Base-by-base conservation (phyloP, 2,797 vertebrate species). In the Cottoperca gobio region DNA sequence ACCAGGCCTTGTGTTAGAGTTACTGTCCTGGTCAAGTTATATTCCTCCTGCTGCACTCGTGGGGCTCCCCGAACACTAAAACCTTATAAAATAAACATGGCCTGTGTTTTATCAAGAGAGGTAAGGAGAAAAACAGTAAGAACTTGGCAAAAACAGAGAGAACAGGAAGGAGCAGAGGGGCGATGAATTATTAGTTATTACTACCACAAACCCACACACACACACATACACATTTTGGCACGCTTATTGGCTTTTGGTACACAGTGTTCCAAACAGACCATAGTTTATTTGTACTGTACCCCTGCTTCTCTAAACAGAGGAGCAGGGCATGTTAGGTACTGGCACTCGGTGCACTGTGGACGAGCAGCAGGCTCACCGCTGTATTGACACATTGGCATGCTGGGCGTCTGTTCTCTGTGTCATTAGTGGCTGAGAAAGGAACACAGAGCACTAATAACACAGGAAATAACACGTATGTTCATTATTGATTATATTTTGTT, bases 261-360 rank as follows among this genome's bases (percentile, higher is more conserved):
- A 85, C 9, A 6, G 50, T 88, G 90, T 91, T 91, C 89, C 76
- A 59, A 66, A 50, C 26, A 57, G 76, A 33, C 53, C 53, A 61
- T 62, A 8, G 67, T 84, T 81, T 76, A 72, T 58, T 75, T 82
- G 53, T 37, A 52, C 52, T 17, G 49, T 40, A 40, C 45, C 68
- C 42, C 26, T 6, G 57, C 46, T 58, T 68, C 45, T 78, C 31
- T 81, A 78, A 87, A 87, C 78, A 84, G 46, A 69, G 54, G 62
- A 79, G 48, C 69, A 58, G 70, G 53, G 49, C 74, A 86, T 77
- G 73, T 14, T 73, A 67, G 72, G 57, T 40, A 39, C 54, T 63
- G 61, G 73, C 58, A 35, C 65, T 33, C 19, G 3, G 16, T 52
- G 17, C n/a, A 53, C 17, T 48, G 35, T 45, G 37, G 71, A 46